phyloP scores from a whole-genome alignment of 2,113 vertebrate genomes.

The Notothenia rossii region DNA sequence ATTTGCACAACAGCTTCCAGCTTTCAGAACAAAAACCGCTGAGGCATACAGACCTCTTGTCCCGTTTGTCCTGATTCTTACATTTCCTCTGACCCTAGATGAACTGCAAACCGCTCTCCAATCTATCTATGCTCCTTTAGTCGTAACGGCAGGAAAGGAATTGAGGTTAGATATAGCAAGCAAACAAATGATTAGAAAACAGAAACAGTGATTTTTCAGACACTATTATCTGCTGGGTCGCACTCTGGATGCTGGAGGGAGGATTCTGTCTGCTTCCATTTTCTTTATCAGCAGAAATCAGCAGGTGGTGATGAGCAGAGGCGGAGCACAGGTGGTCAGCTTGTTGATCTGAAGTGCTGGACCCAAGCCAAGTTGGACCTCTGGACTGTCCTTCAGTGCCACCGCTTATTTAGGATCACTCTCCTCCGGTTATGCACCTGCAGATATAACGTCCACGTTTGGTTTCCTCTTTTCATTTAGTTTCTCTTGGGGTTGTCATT shows the following conservation, averaged over 20 bases:
- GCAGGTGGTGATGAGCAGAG: slow-evolving; percentile 37
- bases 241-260: slow-evolving; percentile 9
- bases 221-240: slow-evolving; percentile 18
- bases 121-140: background rate
- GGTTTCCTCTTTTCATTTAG: background rate
- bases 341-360: slow-evolving; percentile 62
- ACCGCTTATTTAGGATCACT: background rate
- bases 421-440: background rate
- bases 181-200: background rate
- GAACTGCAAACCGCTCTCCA: background rate
- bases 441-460: background rate
- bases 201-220: slow-evolving; percentile 7
- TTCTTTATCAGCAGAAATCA: slow-evolving; percentile 49
- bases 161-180: background rate
- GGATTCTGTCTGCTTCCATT: slow-evolving; percentile 31
- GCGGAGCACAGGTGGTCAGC: slow-evolving; percentile 58
- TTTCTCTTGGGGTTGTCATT: background rate
- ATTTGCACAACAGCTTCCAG: slow-evolving; percentile 29
- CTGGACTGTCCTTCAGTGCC: slow-evolving; percentile 14
- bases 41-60: slow-evolving; percentile 28
- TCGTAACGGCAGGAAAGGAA: background rate
- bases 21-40: slow-evolving; percentile 43
- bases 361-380: slow-evolving; percentile 46
- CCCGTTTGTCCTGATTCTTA: slow-evolving; percentile 11
- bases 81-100: slow-evolving; percentile 7